Evolutionary conservation across 2,797 vertebrate species (phyloP), one percentile per base, ranked within the genome.

Genomic region (Sebastes oblongus): DNA sequence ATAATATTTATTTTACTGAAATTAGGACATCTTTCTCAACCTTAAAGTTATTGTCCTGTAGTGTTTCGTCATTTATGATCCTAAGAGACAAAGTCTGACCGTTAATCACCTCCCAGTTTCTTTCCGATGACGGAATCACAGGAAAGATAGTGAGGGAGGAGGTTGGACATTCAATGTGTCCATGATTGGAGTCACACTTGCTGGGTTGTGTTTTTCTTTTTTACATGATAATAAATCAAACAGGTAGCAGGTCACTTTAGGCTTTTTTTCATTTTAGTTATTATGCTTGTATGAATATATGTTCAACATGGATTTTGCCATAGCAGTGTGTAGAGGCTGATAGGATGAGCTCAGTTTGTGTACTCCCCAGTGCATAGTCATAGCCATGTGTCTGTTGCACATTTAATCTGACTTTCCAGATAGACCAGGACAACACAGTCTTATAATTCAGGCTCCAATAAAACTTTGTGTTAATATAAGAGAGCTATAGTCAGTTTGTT

Each of bases 61-160:
- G 5, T 22, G 27, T 72, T 60, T 29, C 5, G 0, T 76, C 70
- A 66, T 88, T 86, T 87, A 82, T 32, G 55, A 67, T 65, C 22
- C 4, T 74, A 4, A 4, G 72, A 75, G 81, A 62, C 88, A 87
- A 83, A 87, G 81, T 91, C 82, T 72, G 18, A 54, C 18, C 2
- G 24, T 75, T 77, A 64, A 81, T 79, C 20, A 60, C 42, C 32
- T 81, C 34, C 64, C 20, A 1, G 14, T 42, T 74, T 64, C 42
- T 55, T 68, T 12, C 12, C 73, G 39, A 50, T 24, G 61, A 59
- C 3, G 1, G 20, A 72, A 46, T 64, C 54, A 72, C 4, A 1
- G 25, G 54, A 52, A 32, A 30, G 39, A 74, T 59, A 55, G 20
- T 2, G 7, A 20, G 8, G 4, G 6, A 36, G 39, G 22, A 34